A percentile compares a stretch with the other conserved stretches of the same genome.
These are phyloP conservation scores for Calliopum simillimum DNA, from an alignment of 2,888 invertebrate genomes.

Conservation along the genomic window DNA sequence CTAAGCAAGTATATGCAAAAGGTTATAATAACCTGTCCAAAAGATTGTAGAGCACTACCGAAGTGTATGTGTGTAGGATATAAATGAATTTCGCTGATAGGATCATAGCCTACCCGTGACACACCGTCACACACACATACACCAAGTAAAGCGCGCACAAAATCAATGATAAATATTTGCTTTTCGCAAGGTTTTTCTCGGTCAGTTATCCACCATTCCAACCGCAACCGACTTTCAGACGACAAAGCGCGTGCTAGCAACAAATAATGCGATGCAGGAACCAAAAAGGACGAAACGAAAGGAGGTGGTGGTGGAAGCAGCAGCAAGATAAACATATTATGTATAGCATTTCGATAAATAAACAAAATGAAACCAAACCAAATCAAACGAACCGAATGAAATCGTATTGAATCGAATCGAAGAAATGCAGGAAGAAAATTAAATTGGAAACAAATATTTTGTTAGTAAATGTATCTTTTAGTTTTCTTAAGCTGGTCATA, in stretches of 20 bases:
- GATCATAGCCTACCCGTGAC: no score
- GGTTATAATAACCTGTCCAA: no score
- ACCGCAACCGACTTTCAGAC: neutral
- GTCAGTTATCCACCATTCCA: slow-evolving; percentile 5
- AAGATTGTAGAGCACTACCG: no score
- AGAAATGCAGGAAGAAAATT: neutral
- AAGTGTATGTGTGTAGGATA: no score
- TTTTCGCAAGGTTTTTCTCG: slow-evolving; percentile 6
- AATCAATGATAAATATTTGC: neutral
- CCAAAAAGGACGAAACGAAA: no score
- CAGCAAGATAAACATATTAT: slow-evolving; percentile 13
- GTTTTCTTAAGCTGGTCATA: neutral
- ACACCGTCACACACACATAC: no score
- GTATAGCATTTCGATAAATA: slow-evolving; percentile 9
- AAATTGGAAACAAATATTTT: slow-evolving; percentile 11
- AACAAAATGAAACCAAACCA: neutral
- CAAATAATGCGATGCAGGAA: no score
- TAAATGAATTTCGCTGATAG: no score
- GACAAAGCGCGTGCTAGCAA: neutral
- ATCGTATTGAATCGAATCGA: neutral
- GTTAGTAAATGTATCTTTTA: neutral
- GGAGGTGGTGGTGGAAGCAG: neutral
- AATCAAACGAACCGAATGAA: neutral
- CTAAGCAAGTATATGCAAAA: no score
- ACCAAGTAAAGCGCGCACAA: no score